Percentiles rank a stretch among this genome's conserved stretches.
These are phyloP conservation scores for Labeo catla DNA, from an alignment of 2,113 vertebrate species.

Conservation along the genomic window DNA sequence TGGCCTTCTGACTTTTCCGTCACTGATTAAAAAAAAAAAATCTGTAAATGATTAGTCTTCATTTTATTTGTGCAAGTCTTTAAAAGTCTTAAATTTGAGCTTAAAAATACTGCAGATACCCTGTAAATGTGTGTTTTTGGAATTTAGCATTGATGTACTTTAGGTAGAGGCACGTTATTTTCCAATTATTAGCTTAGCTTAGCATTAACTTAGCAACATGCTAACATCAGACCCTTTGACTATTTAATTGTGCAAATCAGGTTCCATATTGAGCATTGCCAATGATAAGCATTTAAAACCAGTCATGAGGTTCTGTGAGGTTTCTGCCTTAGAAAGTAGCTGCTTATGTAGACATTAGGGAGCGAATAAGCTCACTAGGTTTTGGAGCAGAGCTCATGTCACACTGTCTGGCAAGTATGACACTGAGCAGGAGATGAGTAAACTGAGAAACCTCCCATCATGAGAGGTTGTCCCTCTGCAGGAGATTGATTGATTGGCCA, in stretches of 20 bases:
- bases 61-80: no score
- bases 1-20: no score
- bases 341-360: not conserved
- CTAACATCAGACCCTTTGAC: not conserved
- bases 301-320: not conserved
- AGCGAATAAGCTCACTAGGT: not conserved
- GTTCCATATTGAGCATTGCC: not conserved
- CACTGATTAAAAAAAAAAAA: no score
- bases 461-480: constrained; percentile 58
- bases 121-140: not conserved
- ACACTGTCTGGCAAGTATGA: constrained; percentile 62
- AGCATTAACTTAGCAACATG: not conserved
- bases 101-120: no score
- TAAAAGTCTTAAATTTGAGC: no score
- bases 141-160: no score
- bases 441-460: constrained; percentile 56
- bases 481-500: constrained; percentile 75
- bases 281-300: not conserved
- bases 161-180: not conserved
- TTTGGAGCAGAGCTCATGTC: constrained; percentile 60
- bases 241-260: not conserved
- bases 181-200: not conserved
- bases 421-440: constrained; percentile 71
- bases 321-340: not conserved
- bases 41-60: no score